Evolutionary conservation across 2,888 invertebrate species (phyloP), one percentile per base, ranked within the genome.

Genomic region (Cosmia pyralina): DNA sequence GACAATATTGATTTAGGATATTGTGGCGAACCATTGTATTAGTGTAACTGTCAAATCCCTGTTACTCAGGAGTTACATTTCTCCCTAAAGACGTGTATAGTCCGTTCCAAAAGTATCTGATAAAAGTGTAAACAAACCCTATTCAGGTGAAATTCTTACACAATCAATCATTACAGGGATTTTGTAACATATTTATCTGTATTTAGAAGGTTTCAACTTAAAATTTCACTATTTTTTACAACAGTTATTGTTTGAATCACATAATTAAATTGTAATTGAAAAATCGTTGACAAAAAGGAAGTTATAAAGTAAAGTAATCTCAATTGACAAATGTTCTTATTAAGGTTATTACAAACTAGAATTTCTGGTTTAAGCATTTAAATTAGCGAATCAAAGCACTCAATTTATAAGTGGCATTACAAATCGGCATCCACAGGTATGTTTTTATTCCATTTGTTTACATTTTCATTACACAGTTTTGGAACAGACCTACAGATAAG

Each of bases 1-100:
- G 62, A 66, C 53, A 48, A 41, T 50, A 64, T 82, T 71, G 28
- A 11, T 59, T 57, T 71, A 77, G 50, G 28, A 41, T 63, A 62
- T 50, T 55, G 48, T 63, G 53, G 65, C 41, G 13, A 48, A 63
- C 48, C 13, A 41, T 64, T 58, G 22, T 59, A 53, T 53, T 80
- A 44, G 63, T 64, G 41, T 5, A 64, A 58, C 53, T 59, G 41
- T 64, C 58, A 22, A 63, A 53, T 22, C 17, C 22, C 1, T 46
- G 52, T 59, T 48, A 44, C 11, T 52, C 19, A 17, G 19, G 48
- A 34, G 17, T 50, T 50, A 34, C 5, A 7, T n/a, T 55, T 28
- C n/a, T 22, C 5, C 0, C 1, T 53, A 38, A 52, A 48, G 7
- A 28, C 4, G 15, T 28, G 4, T 46, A 10, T 34, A 34, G 1